Base-by-base conservation (phyloP, 1,140 invertebrate genomes). In the Lasaia peninsularis region DNA sequence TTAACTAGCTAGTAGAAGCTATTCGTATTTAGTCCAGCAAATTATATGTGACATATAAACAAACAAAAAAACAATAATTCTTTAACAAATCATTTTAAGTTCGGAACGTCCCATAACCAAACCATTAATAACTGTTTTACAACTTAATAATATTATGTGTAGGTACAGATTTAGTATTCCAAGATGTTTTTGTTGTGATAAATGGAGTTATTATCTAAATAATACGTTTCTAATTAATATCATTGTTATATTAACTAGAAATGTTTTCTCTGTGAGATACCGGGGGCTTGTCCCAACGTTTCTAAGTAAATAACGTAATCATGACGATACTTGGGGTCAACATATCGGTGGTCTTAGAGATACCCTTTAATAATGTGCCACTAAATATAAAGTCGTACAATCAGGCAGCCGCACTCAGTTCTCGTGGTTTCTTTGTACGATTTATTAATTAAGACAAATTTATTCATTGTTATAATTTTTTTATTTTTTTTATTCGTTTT, bases 241-340 rank as follows among this genome's bases (percentile, higher is more conserved):
- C 24, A 28, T 6, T 28, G 4, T n/a, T n/a, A 28, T 7, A 28
- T 28, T 28, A 28, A 58, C n/a, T 48, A 56, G 37, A 56, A 56
- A 20, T 48, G 37, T 56, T 56, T 44, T 48, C 53, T 56, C 44
- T 14, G 32, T 10, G n/a, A 44, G 35, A 31, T 56, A 56, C 44
- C 53, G 37, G 37, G 40, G 53, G 53, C 53, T 33, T 31, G 53
- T 40, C 53, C 18, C 53, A 20, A 56, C 12, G 44, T 48, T 40
- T 48, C 44, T 48, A 18, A 48, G 28, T 56, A 56, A 31, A 44
- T 56, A 56, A 8, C 53, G 37, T 48, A 14, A 44, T 56, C 28
- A 44, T 56, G 53, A 56, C 53, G 53, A 44, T 44, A 56, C 48
- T 56, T 12, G 37, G 53, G 53, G 53, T 56, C 37, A 56, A 48